Percentiles rank a stretch among this genome's conserved stretches.
Evolutionary conservation across 1,140 invertebrate species (phyloP).

Genomic region (Pseudomyrmex gracilis): DNA sequence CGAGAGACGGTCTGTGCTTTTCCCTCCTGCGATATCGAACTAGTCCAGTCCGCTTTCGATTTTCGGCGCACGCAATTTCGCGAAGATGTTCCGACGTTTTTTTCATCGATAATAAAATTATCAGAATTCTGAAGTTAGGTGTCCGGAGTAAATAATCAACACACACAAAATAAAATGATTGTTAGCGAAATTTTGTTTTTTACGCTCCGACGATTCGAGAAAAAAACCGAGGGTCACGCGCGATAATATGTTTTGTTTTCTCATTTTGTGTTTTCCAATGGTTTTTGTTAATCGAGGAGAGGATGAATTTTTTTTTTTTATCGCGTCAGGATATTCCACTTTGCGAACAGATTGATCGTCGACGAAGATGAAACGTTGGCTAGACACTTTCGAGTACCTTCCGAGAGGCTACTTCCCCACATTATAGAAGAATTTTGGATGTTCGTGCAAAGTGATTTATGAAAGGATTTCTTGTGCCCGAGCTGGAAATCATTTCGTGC

Average conservation of each 20-base stretch:
- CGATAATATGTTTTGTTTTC: constrained; percentile 10
- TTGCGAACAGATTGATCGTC: constrained; percentile 42
- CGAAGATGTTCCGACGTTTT: constrained; percentile 5
- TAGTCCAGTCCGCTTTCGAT: constrained; percentile 3
- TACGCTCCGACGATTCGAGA: too few relatives aligned
- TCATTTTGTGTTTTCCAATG: constrained; percentile 22
- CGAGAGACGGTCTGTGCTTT: background rate
- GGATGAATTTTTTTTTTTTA: constrained; percentile 13
- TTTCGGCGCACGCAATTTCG: constrained; percentile 33
- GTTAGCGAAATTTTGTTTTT: too few relatives aligned
- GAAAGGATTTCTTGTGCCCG: constrained; percentile 57
- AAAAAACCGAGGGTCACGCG: too few relatives aligned
- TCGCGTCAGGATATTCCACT: constrained; percentile 9
- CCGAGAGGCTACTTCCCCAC: constrained; percentile 22
- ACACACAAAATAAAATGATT: too few relatives aligned
- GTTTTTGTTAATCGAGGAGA: background rate
- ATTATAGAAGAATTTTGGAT: constrained; percentile 69
- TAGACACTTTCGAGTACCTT: constrained; percentile 36
- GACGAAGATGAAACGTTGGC: constrained; percentile 19
- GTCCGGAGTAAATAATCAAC: too few relatives aligned
- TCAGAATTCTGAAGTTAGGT: too few relatives aligned
- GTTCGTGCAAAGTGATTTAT: constrained; percentile 75
- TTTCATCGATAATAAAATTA: too few relatives aligned
- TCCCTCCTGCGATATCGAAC: constrained; percentile 49
- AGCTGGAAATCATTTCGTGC: constrained; percentile 59